Conservation (phyloP, 2,113 vertebrate genomes). For the Colistium nudipinnis region DNA sequence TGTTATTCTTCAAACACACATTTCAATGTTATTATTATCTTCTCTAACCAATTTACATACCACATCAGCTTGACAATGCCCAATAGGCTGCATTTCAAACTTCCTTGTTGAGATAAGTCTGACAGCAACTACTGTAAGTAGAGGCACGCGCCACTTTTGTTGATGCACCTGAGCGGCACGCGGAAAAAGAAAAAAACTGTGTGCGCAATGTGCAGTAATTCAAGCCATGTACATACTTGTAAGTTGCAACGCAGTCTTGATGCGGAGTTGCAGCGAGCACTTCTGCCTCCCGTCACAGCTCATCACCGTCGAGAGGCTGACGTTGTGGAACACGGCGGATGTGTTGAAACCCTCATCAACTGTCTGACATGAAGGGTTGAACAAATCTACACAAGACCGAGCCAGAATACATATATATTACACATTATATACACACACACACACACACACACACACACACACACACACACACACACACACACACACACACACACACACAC, state of each 20-base stretch:
- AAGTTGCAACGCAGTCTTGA: conserved; percentile 76
- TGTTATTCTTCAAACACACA: background rate
- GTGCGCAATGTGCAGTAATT: too few relatives aligned
- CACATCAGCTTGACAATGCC: background rate
- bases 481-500: too few relatives aligned
- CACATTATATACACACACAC: too few relatives aligned
- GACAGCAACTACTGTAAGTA: too few relatives aligned
- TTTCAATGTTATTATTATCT: background rate
- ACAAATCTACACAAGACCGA: conserved; percentile 37
- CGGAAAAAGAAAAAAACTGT: background rate
- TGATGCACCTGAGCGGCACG: too few relatives aligned
- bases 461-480: too few relatives aligned
- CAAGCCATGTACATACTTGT: conserved; percentile 78
- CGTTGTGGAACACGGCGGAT: conserved; percentile 70
- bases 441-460: too few relatives aligned
- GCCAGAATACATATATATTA: background rate
- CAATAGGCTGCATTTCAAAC: background rate
- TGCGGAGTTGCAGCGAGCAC: conserved; percentile 83
- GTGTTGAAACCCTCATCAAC: conserved; percentile 55
- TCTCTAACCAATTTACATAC: background rate
- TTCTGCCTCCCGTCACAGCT: conserved; percentile 75
- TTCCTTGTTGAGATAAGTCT: conserved; percentile 15
- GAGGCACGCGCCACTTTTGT: too few relatives aligned
- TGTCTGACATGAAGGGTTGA: conserved; percentile 74
- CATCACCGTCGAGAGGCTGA: conserved; percentile 86